Evolutionary conservation across 2,113 vertebrate species (phyloP).

Genomic region (Cyprinus carpio): DNA sequence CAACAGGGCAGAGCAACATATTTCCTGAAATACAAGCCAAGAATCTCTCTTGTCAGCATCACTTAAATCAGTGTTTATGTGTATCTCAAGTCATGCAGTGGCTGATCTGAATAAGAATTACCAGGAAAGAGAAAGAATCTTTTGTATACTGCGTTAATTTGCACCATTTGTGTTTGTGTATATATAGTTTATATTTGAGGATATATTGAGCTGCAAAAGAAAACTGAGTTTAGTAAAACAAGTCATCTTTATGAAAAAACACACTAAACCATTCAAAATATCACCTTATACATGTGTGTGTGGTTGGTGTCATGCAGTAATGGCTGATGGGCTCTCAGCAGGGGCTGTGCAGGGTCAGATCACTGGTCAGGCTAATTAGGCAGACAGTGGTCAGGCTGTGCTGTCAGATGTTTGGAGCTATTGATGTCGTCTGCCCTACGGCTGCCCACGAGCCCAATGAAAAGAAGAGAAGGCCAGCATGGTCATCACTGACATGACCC

Average conservation of each 20-base stretch:
- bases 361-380: constrained; percentile 65
- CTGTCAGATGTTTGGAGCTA: constrained; percentile 55
- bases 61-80: background rate
- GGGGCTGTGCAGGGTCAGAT: constrained; percentile 63
- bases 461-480: constrained; percentile 40
- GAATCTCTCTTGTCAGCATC: background rate
- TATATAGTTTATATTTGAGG: background rate
- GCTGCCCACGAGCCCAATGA: constrained; percentile 40
- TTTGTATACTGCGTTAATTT: background rate
- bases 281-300: background rate
- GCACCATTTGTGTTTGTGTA: background rate
- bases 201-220: background rate
- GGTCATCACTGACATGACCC: constrained; percentile 21
- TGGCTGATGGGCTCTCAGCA: constrained; percentile 56
- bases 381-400: constrained; percentile 67
- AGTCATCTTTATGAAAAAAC: background rate
- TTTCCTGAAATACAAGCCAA: constrained; percentile 57
- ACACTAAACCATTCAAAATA: background rate
- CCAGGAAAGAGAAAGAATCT: background rate
- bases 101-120: background rate
- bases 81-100: background rate
- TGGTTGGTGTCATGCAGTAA: background rate
- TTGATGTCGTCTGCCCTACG: constrained; percentile 54
- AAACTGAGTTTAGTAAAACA: background rate
- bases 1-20: constrained; percentile 45